Evolutionary conservation across 2,113 vertebrate species (phyloP), one percentile per base, ranked within the genome.

Genomic region (Tachuris rubrigastra): DNA sequence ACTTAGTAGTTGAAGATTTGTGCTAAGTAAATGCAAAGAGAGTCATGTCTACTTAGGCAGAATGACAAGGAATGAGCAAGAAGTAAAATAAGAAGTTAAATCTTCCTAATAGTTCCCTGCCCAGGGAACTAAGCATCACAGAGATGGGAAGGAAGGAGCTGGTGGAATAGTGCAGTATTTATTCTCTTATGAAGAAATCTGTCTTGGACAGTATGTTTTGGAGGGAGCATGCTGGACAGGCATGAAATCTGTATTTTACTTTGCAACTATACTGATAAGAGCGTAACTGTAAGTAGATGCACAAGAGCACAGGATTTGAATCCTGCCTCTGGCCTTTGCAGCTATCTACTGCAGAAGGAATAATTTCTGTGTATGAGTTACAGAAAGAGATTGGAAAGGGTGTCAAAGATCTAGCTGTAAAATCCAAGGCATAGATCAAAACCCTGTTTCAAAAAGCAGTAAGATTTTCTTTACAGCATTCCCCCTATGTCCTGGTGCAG

Each of bases 11-110:
- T 84, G 76, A 85, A 87, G 73, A 49, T 53, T 35, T 53, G 28
- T 50, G 28, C 58, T 62, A 63, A 95, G 60, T 69, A 88, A 90
- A 81, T 50, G 18, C 73, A 81, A 87, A 67, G 33, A 81, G 25
- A 90, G 15, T 63, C 25, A 24, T 8, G 41, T 88, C 46, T 90
- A 27, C 85, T 78, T 88, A 88, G 69, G 46, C 8, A 68, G 73
- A 85, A 87, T 73, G 42, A 84, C 2, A 10, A 71, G 68, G 42
- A 73, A 76, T 16, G 33, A 59, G 18, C 63, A 83, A 91, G 33
- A 80, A 66, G 60, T 68, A 85, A 93, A 94, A 49, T 20, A 79
- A 77, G 73, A 90, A 73, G 17, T 68, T 41, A 91, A 60, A 87
- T 87, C 81, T 91, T 73, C 27, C 53, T 79, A 49, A 60, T 44